Evolutionary conservation across 2,888 invertebrate species (phyloP).

Genomic region (Caenorhabditis sp.): DNA sequence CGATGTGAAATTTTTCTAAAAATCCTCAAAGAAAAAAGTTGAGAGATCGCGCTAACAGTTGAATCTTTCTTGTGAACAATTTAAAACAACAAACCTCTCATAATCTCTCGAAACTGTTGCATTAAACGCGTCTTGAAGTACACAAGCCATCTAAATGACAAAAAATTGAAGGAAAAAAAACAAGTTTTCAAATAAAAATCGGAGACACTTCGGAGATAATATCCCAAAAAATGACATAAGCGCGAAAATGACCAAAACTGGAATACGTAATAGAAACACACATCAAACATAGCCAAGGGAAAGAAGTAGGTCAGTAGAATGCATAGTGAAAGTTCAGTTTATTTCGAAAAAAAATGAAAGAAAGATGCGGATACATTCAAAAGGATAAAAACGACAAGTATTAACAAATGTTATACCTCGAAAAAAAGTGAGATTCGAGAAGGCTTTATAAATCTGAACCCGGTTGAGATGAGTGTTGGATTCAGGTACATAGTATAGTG

Average conservation of each 20-base stretch:
- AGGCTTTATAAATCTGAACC: too few species aligned
- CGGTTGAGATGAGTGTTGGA: not conserved
- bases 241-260: not conserved
- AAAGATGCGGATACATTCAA: not conserved
- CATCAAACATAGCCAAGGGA: not conserved
- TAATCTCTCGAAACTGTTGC: constrained; percentile 57
- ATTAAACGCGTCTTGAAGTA: constrained; percentile 51
- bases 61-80: too few species aligned
- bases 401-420: not conserved
- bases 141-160: constrained; percentile 8
- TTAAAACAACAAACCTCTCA: too few species aligned
- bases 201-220: not conserved
- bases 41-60: too few species aligned
- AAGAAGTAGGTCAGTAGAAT: constrained; percentile 39
- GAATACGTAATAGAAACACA: not conserved
- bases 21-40: too few species aligned
- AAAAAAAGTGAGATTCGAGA: not conserved
- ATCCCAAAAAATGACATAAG: constrained; percentile 3
- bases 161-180: not conserved
- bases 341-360: constrained; percentile 5
- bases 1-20: too few species aligned
- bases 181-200: not conserved
- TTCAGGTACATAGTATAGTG: too few species aligned
- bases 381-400: not conserved
- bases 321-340: constrained; percentile 12